These are phyloP conservation scores for Erinaceus europaeus DNA, from an alignment of 2,113 vertebrate species.

Conservation along the genomic window DNA sequence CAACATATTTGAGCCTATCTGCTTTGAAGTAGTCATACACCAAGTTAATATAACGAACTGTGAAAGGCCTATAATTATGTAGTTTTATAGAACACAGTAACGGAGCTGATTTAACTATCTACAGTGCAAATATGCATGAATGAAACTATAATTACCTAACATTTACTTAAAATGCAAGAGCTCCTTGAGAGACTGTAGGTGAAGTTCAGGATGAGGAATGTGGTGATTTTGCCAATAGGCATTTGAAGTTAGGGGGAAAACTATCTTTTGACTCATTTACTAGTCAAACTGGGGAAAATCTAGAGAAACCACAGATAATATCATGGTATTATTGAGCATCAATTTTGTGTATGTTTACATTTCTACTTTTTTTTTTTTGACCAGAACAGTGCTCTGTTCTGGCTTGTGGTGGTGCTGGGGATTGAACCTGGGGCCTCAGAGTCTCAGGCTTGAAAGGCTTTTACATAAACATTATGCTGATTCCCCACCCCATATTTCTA, in stretches of 20 bases:
- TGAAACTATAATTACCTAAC: conserved; percentile 20
- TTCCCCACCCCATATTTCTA: no score
- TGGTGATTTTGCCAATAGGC: not conserved
- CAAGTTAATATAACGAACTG: conserved; percentile 29
- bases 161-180: conserved; percentile 46
- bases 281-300: not conserved
- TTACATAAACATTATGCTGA: no score
- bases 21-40: conserved; percentile 54
- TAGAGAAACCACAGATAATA: not conserved
- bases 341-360: not conserved
- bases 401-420: no score
- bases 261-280: conserved; percentile 35
- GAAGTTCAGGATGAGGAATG: not conserved
- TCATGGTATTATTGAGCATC: not conserved
- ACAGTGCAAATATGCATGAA: conserved; percentile 36
- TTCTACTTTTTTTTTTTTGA: not conserved
- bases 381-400: no score
- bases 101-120: conserved; percentile 47
- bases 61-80: conserved; percentile 56
- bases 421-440: no score
- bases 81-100: conserved; percentile 48
- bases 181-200: not conserved
- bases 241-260: conserved; percentile 16
- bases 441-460: no score
- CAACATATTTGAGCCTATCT: not conserved